Evolutionary conservation across 2,888 invertebrate species (phyloP), one percentile per base, ranked within the genome.

Genomic region (Drosophila flavopinicola): DNA sequence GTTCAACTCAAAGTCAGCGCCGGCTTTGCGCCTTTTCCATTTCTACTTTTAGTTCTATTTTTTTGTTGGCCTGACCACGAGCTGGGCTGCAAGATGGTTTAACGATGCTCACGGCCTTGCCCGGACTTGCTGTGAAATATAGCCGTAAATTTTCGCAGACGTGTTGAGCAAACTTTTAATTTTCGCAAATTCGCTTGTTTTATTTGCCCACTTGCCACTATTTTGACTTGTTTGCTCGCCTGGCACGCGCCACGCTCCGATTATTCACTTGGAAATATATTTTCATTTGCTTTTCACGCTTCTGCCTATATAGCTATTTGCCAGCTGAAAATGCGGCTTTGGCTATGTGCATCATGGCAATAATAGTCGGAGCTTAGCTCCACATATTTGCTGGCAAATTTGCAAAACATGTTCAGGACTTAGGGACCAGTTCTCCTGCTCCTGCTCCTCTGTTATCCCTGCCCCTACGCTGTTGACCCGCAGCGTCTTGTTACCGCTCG

Each of bases 121-220:
- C 33, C 24, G 25, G 45, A 30, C 45, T 25, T 33, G 51, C 53
- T 49, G 32, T 41, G 59, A 66, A 70, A 65, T 65, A 60, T 58
- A 61, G 58, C 63, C 71, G 67, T 75, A 66, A 67, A 76, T 78
- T 75, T 71, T 23, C 20, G 41, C 25, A 45, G 68, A 77, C 78
- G 68, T 78, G 78, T 77, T 78, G 71, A 66, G 64, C 66, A 75
- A 77, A 77, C 54, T 77, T 77, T 77, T 78, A 78, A 77, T 77
- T 78, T 75, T 71, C 49, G 51, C 53, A 63, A 78, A 78, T 66
- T 78, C 56, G 58, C 63, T 63, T 71, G 68, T 66, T 78, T 68
- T 75, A 60, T 75, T 75, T 78, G 71, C 75, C 45, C 67, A 70
- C 65, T 76, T 67, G 78, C 75, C 71, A 66, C 70, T 68, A 47